phyloP scores from a whole-genome alignment of 1,140 invertebrate genomes.

The Liolophura sinensis region DNA sequence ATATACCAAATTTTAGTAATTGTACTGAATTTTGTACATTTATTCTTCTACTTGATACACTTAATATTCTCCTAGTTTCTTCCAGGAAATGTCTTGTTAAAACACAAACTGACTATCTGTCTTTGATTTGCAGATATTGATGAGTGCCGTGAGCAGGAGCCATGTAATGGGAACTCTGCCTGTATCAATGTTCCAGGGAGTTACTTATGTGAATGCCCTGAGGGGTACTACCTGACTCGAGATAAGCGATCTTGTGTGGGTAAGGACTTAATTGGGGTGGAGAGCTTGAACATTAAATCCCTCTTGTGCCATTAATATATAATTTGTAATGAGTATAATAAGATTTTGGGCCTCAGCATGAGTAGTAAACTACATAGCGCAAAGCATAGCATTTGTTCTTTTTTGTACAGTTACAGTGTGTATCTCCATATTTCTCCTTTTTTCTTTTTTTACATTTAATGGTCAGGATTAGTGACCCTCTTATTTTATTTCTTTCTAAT shows the following conservation, averaged over 20 bases:
- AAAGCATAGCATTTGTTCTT: too few relatives aligned
- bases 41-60: neutral
- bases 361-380: too few relatives aligned
- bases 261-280: slow-evolving; percentile 15
- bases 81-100: neutral
- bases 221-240: slow-evolving; percentile 57
- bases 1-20: too few relatives aligned
- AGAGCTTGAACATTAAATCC: too few relatives aligned
- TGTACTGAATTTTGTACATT: neutral
- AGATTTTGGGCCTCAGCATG: too few relatives aligned
- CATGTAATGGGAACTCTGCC: slow-evolving; percentile 46
- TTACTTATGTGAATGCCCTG: slow-evolving; percentile 45
- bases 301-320: too few relatives aligned
- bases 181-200: slow-evolving; percentile 55
- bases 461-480: too few relatives aligned
- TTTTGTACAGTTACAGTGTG: too few relatives aligned
- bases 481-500: too few relatives aligned
- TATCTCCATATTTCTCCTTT: too few relatives aligned
- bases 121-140: slow-evolving; percentile 53
- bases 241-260: slow-evolving; percentile 49
- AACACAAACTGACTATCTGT: neutral
- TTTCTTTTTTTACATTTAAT: too few relatives aligned
- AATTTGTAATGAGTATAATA: too few relatives aligned
- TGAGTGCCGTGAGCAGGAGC: slow-evolving; percentile 65
- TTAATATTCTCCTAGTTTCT: neutral